Evolutionary conservation across 2,113 vertebrate genomes (phyloP).

Genomic region (Anseranas semipalmata): DNA sequence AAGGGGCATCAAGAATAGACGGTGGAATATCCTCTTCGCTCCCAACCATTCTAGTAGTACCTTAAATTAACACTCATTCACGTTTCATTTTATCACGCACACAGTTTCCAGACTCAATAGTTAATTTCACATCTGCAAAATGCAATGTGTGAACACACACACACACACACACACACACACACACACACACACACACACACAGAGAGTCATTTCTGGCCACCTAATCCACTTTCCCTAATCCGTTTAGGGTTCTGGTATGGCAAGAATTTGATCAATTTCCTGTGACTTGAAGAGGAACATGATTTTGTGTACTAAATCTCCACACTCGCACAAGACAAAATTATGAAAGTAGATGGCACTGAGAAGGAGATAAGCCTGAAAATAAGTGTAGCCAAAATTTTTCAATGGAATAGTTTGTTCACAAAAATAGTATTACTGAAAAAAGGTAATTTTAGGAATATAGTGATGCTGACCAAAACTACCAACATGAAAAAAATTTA

Average conservation of each 20-base stretch:
- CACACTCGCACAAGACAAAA: background rate
- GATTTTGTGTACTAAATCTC: background rate
- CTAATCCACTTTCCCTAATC: slow-evolving; percentile 44
- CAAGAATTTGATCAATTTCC: background rate
- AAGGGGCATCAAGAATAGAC: background rate
- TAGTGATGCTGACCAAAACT: background rate
- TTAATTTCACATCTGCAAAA: background rate
- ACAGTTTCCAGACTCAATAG: background rate
- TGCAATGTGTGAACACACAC: background rate
- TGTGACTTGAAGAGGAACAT: background rate
- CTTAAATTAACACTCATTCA: background rate
- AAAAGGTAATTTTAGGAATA: background rate
- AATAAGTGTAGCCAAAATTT: background rate
- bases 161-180: no score
- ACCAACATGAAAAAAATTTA: background rate
- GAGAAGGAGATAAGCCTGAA: background rate
- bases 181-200: no score
- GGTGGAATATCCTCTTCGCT: background rate
- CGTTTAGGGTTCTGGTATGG: background rate
- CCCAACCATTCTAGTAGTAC: background rate
- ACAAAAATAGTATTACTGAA: background rate
- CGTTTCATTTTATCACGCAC: background rate
- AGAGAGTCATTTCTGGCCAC: background rate
- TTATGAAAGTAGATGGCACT: background rate
- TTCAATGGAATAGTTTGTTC: background rate